Evolutionary conservation across 1,140 invertebrate species (phyloP).

Genomic region (Drosophila leontia): DNA sequence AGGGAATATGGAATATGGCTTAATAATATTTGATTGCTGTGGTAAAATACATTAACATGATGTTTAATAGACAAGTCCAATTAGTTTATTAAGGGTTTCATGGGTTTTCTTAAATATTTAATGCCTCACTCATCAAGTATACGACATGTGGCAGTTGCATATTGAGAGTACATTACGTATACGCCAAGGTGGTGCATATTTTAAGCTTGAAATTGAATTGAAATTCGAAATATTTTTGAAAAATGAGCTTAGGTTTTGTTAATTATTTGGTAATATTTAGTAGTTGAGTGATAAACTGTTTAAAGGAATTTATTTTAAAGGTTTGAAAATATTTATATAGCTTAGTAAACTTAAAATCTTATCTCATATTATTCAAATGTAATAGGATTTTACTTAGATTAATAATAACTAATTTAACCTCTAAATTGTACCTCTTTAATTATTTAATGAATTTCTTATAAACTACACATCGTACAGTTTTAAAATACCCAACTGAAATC

Average conservation of each 20-base stretch:
- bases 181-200: neutral
- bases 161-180: conserved; percentile 17
- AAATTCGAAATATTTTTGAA: neutral
- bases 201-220: neutral
- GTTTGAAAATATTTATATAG: neutral
- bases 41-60: neutral
- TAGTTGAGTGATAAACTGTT: neutral
- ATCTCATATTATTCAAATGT: too few species aligned
- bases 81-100: neutral
- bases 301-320: neutral
- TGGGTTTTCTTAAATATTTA: neutral
- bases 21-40: neutral
- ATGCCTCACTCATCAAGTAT: conserved; percentile 12
- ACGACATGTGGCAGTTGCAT: neutral
- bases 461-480: neutral
- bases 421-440: neutral
- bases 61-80: neutral
- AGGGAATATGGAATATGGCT: neutral
- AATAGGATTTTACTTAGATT: too few species aligned
- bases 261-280: neutral
- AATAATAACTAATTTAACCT: neutral
- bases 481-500: neutral
- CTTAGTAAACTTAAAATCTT: neutral
- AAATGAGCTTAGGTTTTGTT: neutral
- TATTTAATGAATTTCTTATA: neutral